phyloP scores from a whole-genome alignment of 2,797 vertebrate genomes.

The Melanogrammus aeglefinus region DNA sequence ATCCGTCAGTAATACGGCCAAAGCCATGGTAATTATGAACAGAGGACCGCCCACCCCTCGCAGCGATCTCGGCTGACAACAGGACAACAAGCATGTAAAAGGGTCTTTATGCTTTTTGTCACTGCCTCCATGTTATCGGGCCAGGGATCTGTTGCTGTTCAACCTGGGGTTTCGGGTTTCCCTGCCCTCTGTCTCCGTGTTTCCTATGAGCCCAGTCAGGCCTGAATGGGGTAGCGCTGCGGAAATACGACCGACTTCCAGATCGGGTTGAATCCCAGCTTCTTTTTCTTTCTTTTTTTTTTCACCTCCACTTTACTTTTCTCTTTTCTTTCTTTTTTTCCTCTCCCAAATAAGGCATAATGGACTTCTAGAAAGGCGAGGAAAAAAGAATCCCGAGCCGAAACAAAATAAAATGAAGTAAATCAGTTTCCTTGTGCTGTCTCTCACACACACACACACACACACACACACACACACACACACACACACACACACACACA shows the following conservation, averaged over 20 bases:
- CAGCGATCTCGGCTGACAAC: constrained; percentile 42
- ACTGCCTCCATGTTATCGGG: constrained; percentile 63
- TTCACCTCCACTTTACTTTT: neutral
- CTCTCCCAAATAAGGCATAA: constrained; percentile 58
- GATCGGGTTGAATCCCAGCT: constrained; percentile 70
- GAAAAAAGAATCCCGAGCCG: constrained; percentile 73
- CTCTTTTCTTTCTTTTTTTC: neutral
- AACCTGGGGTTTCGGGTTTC: constrained; percentile 71
- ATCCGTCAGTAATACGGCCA: constrained; percentile 24
- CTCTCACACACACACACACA: constrained; percentile 61
- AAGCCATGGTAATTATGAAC: constrained; percentile 32
- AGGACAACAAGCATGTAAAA: constrained; percentile 62
- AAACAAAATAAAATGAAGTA: constrained; percentile 70
- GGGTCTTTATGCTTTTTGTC: constrained; percentile 70
- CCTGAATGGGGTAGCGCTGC: constrained; percentile 66
- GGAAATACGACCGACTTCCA: constrained; percentile 74
- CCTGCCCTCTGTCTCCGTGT: constrained; percentile 62
- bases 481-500: constrained; percentile 7
- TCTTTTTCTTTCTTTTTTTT: constrained; percentile 25
- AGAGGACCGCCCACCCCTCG: constrained; percentile 19
- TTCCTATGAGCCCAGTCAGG: constrained; percentile 72
- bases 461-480: constrained; percentile 51
- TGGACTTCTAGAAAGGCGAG: constrained; percentile 60
- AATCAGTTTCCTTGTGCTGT: constrained; percentile 74
- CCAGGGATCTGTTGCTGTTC: constrained; percentile 62